phyloP scores from a whole-genome alignment of 2,797 vertebrate species.

The Sebastes hubbsi region DNA sequence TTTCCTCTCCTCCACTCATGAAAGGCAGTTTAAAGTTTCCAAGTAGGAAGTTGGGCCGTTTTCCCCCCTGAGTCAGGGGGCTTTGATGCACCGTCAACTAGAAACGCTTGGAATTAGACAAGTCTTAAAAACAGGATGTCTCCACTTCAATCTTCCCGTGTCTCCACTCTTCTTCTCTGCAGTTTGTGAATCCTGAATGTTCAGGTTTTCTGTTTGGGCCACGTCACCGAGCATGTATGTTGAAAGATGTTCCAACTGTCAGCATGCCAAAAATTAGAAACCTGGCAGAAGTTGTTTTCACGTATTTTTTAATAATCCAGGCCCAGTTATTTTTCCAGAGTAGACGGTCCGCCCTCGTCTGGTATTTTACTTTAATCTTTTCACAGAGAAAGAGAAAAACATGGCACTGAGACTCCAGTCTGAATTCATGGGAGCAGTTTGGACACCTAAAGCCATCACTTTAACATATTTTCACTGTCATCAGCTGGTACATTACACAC shows the following conservation, averaged over 20 bases:
- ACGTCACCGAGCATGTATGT: not conserved
- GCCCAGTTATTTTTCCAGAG: not conserved
- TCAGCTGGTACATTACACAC: not conserved
- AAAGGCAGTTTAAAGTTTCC: constrained; percentile 20
- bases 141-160: not conserved
- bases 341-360: not conserved
- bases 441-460: not conserved
- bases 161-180: not conserved
- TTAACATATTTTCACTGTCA: not conserved
- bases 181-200: constrained; percentile 33
- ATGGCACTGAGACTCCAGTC: not conserved
- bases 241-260: not conserved
- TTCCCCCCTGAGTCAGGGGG: not conserved
- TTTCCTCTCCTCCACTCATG: constrained; percentile 6
- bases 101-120: constrained; percentile 54
- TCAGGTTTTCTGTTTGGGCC: constrained; percentile 2
- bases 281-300: not conserved
- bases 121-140: constrained; percentile 59
- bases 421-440: not conserved
- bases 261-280: not conserved
- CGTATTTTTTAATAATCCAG: not conserved
- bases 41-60: constrained; percentile 22
- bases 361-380: not conserved
- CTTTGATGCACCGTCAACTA: constrained; percentile 38
- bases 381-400: not conserved